These are phyloP conservation scores for Adineta ricciae DNA, from an alignment of 2,888 invertebrate genomes.

Conservation along the genomic window DNA sequence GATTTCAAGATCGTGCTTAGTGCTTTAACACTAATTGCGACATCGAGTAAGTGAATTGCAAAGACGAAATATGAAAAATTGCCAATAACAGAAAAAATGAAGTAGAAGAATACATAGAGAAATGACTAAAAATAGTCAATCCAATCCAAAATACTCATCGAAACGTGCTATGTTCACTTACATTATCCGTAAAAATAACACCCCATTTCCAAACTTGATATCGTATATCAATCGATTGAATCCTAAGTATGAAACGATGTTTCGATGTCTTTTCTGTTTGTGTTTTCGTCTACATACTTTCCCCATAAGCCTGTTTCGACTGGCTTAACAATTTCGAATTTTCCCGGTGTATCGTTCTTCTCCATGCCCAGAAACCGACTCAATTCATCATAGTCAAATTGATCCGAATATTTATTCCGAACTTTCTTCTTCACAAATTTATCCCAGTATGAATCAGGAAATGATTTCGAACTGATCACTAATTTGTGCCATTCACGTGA, in stretches of 20 bases:
- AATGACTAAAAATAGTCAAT: slow-evolving; percentile 64
- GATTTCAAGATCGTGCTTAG: slow-evolving; percentile 94
- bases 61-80: slow-evolving; percentile 99
- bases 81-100: slow-evolving; percentile 85
- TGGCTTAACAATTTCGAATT: slow-evolving; percentile 41
- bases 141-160: too few species aligned
- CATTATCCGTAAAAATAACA: slow-evolving; percentile 90
- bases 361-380: slow-evolving; percentile 80
- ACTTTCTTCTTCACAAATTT: slow-evolving; percentile 97
- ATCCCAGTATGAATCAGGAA: slow-evolving; percentile 99
- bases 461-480: slow-evolving; percentile 77
- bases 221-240: slow-evolving; percentile 84
- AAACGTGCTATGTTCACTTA: slow-evolving; percentile 45
- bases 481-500: slow-evolving; percentile 83
- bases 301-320: slow-evolving; percentile 19
- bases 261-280: background rate
- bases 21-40: slow-evolving; percentile 94
- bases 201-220: slow-evolving; percentile 98
- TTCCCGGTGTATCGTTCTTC: slow-evolving; percentile 50
- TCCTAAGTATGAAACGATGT: background rate
- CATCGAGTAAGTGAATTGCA: slow-evolving; percentile 91
- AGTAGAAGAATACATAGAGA: slow-evolving; percentile 92
- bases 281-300: background rate
- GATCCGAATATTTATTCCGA: slow-evolving; percentile 86
- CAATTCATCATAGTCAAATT: slow-evolving; percentile 90